A percentile compares a stretch with the other conserved stretches of the same genome.
Conservation (phyloP, 2,113 vertebrate genomes). For the Dipodomys merriami region DNA sequence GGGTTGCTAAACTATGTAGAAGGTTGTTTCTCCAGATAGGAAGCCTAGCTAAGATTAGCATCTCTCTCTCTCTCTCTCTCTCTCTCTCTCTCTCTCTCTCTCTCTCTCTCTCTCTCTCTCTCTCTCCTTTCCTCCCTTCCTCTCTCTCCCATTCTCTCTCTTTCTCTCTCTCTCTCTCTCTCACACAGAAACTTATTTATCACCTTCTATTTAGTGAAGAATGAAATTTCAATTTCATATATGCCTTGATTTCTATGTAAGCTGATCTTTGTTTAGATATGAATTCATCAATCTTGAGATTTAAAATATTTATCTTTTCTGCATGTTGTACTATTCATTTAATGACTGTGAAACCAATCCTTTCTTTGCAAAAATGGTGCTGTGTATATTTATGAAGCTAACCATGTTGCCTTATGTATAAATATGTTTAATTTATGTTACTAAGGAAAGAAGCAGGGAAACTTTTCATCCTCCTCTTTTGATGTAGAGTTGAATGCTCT, state of each 20-base stretch:
- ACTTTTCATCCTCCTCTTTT: not conserved
- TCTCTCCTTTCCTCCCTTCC: no score
- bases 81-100: no score
- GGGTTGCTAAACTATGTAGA: not conserved
- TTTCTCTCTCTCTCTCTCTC: no score
- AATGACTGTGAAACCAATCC: not conserved
- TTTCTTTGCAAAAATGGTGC: constrained; percentile 31
- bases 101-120: no score
- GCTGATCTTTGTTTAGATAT: constrained; percentile 14
- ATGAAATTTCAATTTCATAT: constrained; percentile 32
- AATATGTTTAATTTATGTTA: constrained; percentile 19
- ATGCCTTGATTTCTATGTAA: constrained; percentile 1
- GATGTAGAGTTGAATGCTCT: not conserved
- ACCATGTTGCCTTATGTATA: not conserved
- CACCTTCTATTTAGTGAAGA: not conserved
- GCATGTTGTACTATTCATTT: constrained; percentile 5
- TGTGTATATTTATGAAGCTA: constrained; percentile 23
- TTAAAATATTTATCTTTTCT: constrained; percentile 62
- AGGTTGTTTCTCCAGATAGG: not conserved
- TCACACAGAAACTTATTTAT: no score
- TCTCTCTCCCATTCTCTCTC: no score
- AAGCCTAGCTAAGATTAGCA: not conserved
- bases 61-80: no score
- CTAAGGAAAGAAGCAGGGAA: not conserved
- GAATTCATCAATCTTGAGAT: constrained; percentile 46